Conservation (phyloP, 1,140 invertebrate genomes). For the Parasteatoda tepidariorum region DNA sequence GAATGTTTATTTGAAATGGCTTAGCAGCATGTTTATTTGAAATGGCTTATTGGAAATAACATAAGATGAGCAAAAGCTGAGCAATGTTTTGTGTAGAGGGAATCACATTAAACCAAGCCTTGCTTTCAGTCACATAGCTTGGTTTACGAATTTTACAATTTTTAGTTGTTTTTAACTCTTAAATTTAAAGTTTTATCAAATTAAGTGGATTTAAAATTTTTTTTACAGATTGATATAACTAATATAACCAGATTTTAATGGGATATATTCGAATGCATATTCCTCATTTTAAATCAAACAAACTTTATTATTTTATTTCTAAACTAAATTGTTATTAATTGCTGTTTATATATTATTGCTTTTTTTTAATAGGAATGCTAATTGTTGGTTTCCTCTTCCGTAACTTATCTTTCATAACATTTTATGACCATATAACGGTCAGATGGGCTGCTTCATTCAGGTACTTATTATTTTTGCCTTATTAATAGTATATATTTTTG, state of each 20-base stretch:
- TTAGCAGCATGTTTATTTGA: background rate
- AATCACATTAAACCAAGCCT: background rate
- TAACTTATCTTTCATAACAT: conserved; percentile 50
- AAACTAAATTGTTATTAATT: background rate
- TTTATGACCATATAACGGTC: conserved; percentile 33
- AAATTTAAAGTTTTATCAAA: background rate
- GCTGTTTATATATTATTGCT: background rate
- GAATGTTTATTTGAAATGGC: background rate
- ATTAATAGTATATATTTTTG: too few relatives aligned
- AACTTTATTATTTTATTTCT: too few relatives aligned
- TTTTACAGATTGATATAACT: background rate
- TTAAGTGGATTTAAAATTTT: background rate
- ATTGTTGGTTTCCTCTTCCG: conserved; percentile 57
- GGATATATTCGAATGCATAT: background rate
- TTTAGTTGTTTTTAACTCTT: background rate
- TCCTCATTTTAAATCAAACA: background rate
- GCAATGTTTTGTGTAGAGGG: background rate
- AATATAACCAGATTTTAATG: background rate
- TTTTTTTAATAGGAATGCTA: conserved; percentile 52
- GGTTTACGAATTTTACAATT: background rate
- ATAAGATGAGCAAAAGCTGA: background rate
- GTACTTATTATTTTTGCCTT: too few relatives aligned
- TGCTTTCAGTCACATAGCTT: background rate
- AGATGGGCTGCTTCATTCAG: conserved; percentile 33
- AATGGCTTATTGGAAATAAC: background rate